phyloP scores from a whole-genome alignment of 35 echinoderm and acorn worm species.

The Diadema setosum region DNA sequence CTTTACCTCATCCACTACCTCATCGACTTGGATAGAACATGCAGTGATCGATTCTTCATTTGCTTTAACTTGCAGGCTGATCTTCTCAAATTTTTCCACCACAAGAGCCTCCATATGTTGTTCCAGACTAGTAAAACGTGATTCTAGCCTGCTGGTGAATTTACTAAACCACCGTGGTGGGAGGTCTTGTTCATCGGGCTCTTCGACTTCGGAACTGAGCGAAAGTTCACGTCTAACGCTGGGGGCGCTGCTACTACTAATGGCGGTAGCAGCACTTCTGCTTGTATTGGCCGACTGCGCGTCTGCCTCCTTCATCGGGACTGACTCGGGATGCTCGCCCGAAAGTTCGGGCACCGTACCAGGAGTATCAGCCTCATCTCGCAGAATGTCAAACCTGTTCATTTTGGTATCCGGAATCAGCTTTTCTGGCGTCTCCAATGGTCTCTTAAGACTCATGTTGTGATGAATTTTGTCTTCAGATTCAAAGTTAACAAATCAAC shows the following conservation, averaged over 20 bases:
- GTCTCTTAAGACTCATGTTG: neutral
- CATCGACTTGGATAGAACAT: neutral
- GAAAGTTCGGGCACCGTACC: neutral
- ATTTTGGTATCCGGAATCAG: neutral
- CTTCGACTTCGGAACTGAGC: neutral
- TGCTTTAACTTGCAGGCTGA: neutral
- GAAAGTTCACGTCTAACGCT: neutral
- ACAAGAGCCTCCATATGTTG: neutral
- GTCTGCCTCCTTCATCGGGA: neutral
- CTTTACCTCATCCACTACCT: neutral
- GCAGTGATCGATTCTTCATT: neutral
- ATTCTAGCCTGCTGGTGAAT: neutral
- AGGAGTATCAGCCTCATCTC: neutral
- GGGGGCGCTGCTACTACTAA: neutral
- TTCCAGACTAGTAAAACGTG: neutral
- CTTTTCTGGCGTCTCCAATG: neutral
- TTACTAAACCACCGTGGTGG: neutral
- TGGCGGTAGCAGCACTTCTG: no score
- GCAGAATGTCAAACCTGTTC: neutral
- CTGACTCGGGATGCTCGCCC: neutral
- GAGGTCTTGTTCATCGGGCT: neutral
- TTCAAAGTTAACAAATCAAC: neutral
- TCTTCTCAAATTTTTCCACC: neutral
- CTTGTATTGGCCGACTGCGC: neutral
- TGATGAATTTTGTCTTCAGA: neutral